Evolutionary conservation across 1,140 invertebrate species (phyloP).

Genomic region (Cyclargus thomasi): DNA sequence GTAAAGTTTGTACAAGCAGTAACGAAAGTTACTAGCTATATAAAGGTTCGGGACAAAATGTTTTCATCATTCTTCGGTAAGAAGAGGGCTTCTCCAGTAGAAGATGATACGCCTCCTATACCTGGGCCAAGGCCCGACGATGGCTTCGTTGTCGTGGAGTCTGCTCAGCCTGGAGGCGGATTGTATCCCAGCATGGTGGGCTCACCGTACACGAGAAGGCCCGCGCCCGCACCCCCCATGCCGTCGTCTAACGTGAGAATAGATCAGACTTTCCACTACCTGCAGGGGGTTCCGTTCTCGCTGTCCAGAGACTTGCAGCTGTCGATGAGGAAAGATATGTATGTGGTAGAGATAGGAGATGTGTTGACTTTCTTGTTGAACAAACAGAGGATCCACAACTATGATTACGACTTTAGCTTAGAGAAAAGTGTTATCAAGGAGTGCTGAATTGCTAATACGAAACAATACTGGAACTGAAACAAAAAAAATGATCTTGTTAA

Average conservation of each 20-base stretch:
- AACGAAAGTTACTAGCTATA: too few relatives aligned
- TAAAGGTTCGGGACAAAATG: conserved; percentile 31
- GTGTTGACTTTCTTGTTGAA: conserved; percentile 52
- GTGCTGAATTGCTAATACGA: conserved; percentile 31
- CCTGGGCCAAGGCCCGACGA: conserved; percentile 54
- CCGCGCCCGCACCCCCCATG: conserved; percentile 50
- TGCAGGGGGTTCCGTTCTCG: conserved; percentile 61
- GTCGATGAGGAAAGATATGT: conserved; percentile 50
- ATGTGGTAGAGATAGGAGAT: conserved; percentile 51
- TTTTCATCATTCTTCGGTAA: conserved; percentile 67
- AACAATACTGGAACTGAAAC: not conserved
- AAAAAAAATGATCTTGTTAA: too few relatives aligned
- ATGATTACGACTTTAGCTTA: conserved; percentile 55
- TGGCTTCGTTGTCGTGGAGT: conserved; percentile 54
- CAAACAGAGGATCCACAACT: conserved; percentile 49
- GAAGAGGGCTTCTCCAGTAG: conserved; percentile 56
- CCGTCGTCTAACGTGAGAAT: conserved; percentile 28
- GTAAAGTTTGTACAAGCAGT: too few relatives aligned
- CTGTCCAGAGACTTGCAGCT: conserved; percentile 54
- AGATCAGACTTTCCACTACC: conserved; percentile 56
- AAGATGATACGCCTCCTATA: conserved; percentile 59
- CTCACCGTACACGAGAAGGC: conserved; percentile 39
- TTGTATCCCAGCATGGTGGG: conserved; percentile 54
- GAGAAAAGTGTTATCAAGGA: conserved; percentile 64
- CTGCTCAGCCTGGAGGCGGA: conserved; percentile 34